Conservation (phyloP, 2,113 vertebrate genomes). For the Haplotaxodon microlepis region DNA sequence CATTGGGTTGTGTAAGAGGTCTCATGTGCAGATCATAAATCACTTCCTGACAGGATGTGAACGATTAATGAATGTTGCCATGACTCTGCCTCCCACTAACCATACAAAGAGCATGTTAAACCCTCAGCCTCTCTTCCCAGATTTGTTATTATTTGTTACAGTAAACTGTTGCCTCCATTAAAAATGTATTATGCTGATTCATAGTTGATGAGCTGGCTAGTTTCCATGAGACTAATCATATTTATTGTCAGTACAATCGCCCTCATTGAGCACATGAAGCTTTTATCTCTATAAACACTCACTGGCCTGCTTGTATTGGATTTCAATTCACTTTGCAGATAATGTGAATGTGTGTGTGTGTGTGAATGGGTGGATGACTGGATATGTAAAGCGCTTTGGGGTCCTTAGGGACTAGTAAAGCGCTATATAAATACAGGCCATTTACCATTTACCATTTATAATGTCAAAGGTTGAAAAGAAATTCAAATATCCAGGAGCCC, state of each 20-base stretch:
- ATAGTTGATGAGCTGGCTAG: constrained; percentile 9
- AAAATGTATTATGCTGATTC: background rate
- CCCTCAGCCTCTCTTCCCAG: background rate
- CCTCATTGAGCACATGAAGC: background rate
- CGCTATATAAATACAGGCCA: too few species aligned
- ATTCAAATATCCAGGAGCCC: background rate
- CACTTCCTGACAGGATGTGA: background rate
- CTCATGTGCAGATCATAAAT: background rate
- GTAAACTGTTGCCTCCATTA: background rate
- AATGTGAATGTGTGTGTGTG: background rate
- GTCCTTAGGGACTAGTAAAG: too few species aligned
- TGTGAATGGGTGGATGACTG: too few species aligned
- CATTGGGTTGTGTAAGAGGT: background rate
- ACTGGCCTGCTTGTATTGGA: background rate
- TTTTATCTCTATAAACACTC: background rate
- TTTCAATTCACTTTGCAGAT: background rate
- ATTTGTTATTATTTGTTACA: background rate
- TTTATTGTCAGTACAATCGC: background rate
- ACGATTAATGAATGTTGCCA: background rate
- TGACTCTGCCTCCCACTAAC: background rate
- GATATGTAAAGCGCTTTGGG: too few species aligned
- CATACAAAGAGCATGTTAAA: background rate
- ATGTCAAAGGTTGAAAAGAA: background rate
- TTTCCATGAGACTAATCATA: background rate
- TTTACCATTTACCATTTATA: too few species aligned